Conservation (phyloP, 2,113 vertebrate species). For the Mugil cephalus region DNA sequence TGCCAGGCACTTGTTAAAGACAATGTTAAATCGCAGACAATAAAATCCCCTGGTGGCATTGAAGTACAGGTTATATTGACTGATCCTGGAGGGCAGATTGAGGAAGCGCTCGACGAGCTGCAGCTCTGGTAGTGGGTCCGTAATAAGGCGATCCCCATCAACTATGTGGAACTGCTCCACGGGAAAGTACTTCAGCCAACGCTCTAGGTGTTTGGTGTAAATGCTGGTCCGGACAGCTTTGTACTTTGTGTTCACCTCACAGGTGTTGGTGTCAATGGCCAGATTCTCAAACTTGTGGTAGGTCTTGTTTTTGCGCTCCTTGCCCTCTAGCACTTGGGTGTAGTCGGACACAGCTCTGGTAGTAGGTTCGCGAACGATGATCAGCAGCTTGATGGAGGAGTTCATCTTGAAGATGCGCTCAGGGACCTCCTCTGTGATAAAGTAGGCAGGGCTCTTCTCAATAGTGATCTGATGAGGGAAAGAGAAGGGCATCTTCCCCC, state of each 20-base stretch:
- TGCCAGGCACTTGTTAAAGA: conserved; percentile 98
- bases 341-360: conserved; percentile 97
- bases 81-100: conserved; percentile 93
- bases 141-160: conserved; percentile 95
- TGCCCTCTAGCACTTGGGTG: conserved; percentile 96
- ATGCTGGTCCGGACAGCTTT: conserved; percentile 97
- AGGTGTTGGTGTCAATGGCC: conserved; percentile 91
- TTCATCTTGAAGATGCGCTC: conserved; percentile 99
- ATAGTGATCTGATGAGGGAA: conserved; percentile 97
- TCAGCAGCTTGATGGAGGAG: conserved; percentile 94
- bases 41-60: conserved; percentile 97
- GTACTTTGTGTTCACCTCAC: conserved; percentile 96
- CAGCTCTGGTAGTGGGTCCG: conserved; percentile 94
- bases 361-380: conserved; percentile 96
- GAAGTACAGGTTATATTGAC: conserved; percentile 96
- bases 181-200: conserved; percentile 96
- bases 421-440: conserved; percentile 96
- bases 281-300: conserved; percentile 97
- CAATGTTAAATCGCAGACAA: conserved; percentile 95
- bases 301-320: conserved; percentile 96
- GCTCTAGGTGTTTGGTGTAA: conserved; percentile 96
- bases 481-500: conserved; percentile 97
- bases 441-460: conserved; percentile 97
- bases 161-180: conserved; percentile 95
- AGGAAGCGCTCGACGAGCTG: conserved; percentile 95